Percentiles rank a stretch among this genome's conserved stretches.
These are phyloP conservation scores for Montipora efflorescens DNA, from an alignment of 64 coral and sea anemone species.

Conservation along the genomic window DNA sequence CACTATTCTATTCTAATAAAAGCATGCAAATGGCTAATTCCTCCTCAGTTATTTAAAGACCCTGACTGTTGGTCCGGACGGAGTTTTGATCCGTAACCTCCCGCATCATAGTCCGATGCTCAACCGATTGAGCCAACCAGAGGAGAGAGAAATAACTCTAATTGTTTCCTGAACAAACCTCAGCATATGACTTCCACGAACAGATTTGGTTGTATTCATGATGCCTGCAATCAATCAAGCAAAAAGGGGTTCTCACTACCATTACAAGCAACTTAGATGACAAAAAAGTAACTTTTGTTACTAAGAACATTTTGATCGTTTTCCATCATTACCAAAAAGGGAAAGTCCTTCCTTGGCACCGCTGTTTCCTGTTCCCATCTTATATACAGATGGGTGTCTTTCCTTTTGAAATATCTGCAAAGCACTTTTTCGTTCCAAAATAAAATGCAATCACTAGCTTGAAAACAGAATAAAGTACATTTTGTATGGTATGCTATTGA, in stretches of 20 bases:
- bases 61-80: no score
- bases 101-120: no score
- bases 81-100: no score
- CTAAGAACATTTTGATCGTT: background rate
- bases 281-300: background rate
- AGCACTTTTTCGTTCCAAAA: slow-evolving; percentile 58
- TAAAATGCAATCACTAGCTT: background rate
- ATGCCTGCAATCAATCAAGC: slow-evolving; percentile 66
- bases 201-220: slow-evolving; percentile 88
- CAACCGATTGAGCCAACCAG: no score
- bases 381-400: slow-evolving; percentile 94
- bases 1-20: no score
- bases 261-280: no score
- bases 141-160: no score
- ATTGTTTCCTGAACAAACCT: slow-evolving; percentile 52
- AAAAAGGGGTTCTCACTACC: background rate
- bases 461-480: background rate
- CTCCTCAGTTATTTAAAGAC: no score
- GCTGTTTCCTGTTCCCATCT: slow-evolving; percentile 74
- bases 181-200: slow-evolving; percentile 84
- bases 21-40: no score
- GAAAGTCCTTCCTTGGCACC: slow-evolving; percentile 95
- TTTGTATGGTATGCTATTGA: no score
- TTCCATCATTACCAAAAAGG: slow-evolving; percentile 80
- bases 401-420: slow-evolving; percentile 98